Percentiles rank a stretch among this genome's conserved stretches.
These are phyloP conservation scores for Geodia barretti DNA, from an alignment of 37 sponge, comb jelly and placozoan species.

Conservation along the genomic window DNA sequence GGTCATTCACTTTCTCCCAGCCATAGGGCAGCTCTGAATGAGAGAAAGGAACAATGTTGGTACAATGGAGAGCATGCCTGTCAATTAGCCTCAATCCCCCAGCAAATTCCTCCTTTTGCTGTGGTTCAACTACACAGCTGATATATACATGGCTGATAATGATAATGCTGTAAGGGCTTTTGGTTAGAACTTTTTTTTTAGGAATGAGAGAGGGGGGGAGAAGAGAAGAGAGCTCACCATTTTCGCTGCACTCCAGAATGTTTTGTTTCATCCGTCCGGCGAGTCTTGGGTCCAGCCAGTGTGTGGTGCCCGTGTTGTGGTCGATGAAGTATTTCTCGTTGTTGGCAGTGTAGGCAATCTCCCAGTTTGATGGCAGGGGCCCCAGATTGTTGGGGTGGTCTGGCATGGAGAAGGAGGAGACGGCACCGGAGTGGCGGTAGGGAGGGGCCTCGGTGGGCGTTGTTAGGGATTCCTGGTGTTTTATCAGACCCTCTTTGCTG, in stretches of 20 bases:
- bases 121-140: no score
- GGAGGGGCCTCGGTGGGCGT: not conserved
- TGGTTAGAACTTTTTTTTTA: no score
- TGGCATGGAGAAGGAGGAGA: no score
- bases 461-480: constrained; percentile 21
- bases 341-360: constrained; percentile 92
- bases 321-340: constrained; percentile 97
- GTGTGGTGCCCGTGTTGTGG: constrained; percentile 94
- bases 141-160: no score
- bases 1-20: constrained; percentile 92
- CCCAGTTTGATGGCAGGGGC: constrained; percentile 96
- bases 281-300: constrained; percentile 97
- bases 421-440: no score
- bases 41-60: constrained; percentile 10
- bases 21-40: constrained; percentile 92
- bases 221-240: constrained; percentile 75
- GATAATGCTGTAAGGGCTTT: no score
- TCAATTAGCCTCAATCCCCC: not conserved
- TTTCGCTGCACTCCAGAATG: constrained; percentile 78
- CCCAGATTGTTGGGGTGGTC: constrained; percentile 76
- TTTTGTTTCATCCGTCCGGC: constrained; percentile 67
- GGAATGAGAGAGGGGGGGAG: no score
- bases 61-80: constrained; percentile 1
- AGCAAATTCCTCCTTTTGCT: no score
- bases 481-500: constrained; percentile 42